These are phyloP conservation scores for Hipposideros armiger DNA, from an alignment of 2,113 vertebrate species.

Conservation along the genomic window DNA sequence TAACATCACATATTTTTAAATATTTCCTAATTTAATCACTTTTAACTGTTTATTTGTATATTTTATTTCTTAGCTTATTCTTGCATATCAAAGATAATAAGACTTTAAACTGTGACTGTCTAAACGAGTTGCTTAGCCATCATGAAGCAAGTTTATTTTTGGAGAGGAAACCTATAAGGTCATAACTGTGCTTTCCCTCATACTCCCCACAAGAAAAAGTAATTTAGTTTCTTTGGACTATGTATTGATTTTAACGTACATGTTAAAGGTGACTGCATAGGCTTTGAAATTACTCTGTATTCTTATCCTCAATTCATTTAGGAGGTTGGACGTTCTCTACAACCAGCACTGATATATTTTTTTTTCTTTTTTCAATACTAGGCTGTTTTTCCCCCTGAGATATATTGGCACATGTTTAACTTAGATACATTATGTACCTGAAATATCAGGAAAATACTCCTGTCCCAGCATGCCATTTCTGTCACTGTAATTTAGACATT, in stretches of 20 bases:
- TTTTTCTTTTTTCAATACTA: conserved; percentile 58
- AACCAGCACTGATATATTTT: conserved; percentile 34
- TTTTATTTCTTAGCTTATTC: background rate
- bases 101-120: background rate
- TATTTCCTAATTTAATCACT: background rate
- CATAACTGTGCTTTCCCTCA: conserved; percentile 51
- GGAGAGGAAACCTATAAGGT: background rate
- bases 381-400: conserved; percentile 46
- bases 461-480: conserved; percentile 77
- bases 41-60: background rate
- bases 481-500: conserved; percentile 83
- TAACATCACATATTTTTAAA: background rate
- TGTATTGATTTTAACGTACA: conserved; percentile 60
- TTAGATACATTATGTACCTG: conserved; percentile 67
- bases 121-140: background rate
- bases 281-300: conserved; percentile 66
- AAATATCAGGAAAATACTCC: conserved; percentile 75
- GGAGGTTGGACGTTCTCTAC: conserved; percentile 29
- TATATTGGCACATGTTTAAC: conserved; percentile 71
- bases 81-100: conserved; percentile 27
- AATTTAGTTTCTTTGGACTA: conserved; percentile 60
- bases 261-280: conserved; percentile 38
- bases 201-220: conserved; percentile 38
- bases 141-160: conserved; percentile 69
- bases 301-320: conserved; percentile 63